phyloP scores from a whole-genome alignment of 2,113 vertebrate genomes.

The Cyprinodon tularosa region DNA sequence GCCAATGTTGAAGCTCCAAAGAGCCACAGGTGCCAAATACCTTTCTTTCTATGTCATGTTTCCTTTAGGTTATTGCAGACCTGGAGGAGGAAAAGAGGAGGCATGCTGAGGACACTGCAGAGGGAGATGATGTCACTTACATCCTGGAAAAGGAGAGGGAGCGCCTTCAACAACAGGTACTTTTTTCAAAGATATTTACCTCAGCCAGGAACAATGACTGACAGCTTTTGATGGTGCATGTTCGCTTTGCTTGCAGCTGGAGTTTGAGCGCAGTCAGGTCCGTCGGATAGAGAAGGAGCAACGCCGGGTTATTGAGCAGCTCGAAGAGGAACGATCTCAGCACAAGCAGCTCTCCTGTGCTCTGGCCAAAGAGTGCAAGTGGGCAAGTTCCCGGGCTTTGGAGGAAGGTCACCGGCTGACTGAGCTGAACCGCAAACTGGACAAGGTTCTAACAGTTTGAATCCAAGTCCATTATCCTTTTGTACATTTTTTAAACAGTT shows the following conservation, averaged over 20 bases:
- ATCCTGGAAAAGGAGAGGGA: constrained; percentile 97
- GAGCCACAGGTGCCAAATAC: background rate
- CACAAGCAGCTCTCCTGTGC: constrained; percentile 93
- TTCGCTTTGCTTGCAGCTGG: constrained; percentile 80
- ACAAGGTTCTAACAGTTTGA: constrained; percentile 70
- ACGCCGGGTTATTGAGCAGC: constrained; percentile 85
- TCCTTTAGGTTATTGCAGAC: constrained; percentile 91
- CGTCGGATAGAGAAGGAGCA: constrained; percentile 93
- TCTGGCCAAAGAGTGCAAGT: constrained; percentile 93
- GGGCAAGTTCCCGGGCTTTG: constrained; percentile 86
- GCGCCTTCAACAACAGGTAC: constrained; percentile 93
- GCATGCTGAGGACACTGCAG: constrained; percentile 94
- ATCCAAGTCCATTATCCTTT: background rate
- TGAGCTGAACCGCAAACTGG: constrained; percentile 85
- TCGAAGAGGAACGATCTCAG: constrained; percentile 90
- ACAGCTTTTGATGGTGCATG: rapidly evolving
- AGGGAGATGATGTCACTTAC: constrained; percentile 97
- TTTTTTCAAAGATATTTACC: background rate
- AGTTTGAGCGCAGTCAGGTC: constrained; percentile 93
- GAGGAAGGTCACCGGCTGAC: constrained; percentile 90
- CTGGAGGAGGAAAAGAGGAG: constrained; percentile 92
- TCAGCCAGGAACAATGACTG: background rate
- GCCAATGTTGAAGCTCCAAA: background rate
- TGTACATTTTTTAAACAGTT: background rate
- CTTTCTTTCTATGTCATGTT: constrained; percentile 34